These are phyloP conservation scores for Bubo blakistoni DNA, from an alignment of 2,113 vertebrate genomes.

Conservation along the genomic window DNA sequence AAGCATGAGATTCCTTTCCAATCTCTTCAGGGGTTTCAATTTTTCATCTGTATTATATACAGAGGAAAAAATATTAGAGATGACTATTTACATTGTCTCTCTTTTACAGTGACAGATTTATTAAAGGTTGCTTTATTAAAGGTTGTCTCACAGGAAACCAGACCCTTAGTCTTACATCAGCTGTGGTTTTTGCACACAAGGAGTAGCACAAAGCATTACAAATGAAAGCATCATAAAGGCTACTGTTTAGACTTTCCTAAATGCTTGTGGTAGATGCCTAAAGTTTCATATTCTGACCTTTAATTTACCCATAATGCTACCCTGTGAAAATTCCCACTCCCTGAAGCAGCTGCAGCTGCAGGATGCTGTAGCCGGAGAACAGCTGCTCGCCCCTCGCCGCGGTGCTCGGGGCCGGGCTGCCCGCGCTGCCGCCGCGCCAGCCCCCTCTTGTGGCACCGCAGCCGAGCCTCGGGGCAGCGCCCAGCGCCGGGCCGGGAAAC, in stretches of 20 bases:
- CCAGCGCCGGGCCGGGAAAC: no score
- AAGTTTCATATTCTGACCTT: background rate
- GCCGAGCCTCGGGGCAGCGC: background rate
- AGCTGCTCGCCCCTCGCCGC: background rate
- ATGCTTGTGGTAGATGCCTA: background rate
- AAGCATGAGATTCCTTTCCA: background rate
- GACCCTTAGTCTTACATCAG: background rate
- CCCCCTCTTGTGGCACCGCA: background rate
- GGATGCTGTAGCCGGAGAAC: background rate
- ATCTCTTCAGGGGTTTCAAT: constrained; percentile 22
- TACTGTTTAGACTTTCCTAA: background rate
- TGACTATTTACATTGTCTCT: background rate
- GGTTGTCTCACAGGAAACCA: background rate
- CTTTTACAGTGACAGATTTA: background rate
- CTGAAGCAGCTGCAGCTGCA: background rate
- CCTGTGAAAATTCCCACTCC: background rate
- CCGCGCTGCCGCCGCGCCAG: background rate
- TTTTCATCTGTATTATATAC: constrained; percentile 49
- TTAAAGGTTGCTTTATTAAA: background rate
- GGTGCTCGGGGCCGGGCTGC: background rate
- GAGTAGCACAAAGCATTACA: background rate
- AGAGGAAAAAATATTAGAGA: background rate
- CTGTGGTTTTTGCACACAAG: background rate
- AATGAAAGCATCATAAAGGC: background rate
- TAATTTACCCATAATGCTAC: background rate